Base-by-base conservation (phyloP, 2,113 vertebrate genomes). In the Triplophysa tibetana region DNA sequence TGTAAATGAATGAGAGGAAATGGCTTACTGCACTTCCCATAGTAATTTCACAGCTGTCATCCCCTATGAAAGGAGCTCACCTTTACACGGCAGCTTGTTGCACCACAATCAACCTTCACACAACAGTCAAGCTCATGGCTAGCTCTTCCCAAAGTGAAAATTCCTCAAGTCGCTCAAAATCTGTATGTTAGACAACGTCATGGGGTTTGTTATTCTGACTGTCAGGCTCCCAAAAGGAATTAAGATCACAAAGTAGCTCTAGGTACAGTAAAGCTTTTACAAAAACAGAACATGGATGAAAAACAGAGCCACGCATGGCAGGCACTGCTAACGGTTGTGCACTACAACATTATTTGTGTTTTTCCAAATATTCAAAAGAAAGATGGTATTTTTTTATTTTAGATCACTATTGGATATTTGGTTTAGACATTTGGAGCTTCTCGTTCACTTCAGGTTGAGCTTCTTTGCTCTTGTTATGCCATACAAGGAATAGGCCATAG, bases 31-130 rank as follows among this genome's bases (percentile, higher is more conserved):
- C 85, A 81, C 87, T 90, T 91, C 88, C 90, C 81, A 89, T 89
- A 81, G 91, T 91, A 92, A 92, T 93, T 93, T 93, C 90, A 93
- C 91, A 92, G 88, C 87, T 91, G 90, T 93, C 92, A 91, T 89
- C 91, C 88, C 87, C 83, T 38, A 86, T 91, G 90, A 91, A 84
- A 86, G 89, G 89, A 93, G 84, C 89, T 91, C 91, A 93, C 91
- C 90, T 93, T 93, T 91, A 88, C 84, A 86, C 69, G 87, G 87
- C 87, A 86, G 88, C 12, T 14, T 14, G 45, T 16, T 52, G 50
- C 14, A 89, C 83, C 86, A 87, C 81, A 64, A 12, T 80, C 84
- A 50, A 41, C 45, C 68, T 50, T 64, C 26, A 48, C 54, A 52
- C 43, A 54, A 12, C 41, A 41, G 67, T 38, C 64, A 67, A 66